Evolutionary conservation across 1,140 invertebrate species (phyloP), one percentile per base, ranked within the genome.

Genomic region (Orius insidiosus): DNA sequence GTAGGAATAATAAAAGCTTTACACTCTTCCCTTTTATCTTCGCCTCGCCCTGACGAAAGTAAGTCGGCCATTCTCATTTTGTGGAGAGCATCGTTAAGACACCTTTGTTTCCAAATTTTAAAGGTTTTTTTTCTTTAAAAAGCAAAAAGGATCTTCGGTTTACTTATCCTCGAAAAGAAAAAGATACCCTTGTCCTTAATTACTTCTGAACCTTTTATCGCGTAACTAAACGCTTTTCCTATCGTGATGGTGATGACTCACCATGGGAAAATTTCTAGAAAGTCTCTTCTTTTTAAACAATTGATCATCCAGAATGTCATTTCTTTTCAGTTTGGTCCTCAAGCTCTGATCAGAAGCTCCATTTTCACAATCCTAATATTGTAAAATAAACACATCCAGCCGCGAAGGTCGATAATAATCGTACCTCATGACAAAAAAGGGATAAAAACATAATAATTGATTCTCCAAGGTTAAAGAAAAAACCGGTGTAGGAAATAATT

Each of bases 31-130:
- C 45, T 56, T 32, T 45, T 56, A 13, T 51, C 53, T 31, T 54
- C 54, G 18, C 52, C 55, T 6, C 43, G 55, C 35, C 50, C 55
- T 42, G 55, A 56, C 43, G 55, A 56, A 52, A 52, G 55, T 56
- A 48, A 53, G 52, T 48, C 36, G 32, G 19, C 7, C 2, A 11
- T 16, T n/a, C n/a, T n/a, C n/a, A n/a, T n/a, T n/a, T n/a, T n/a
- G n/a, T n/a, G n/a, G n/a, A n/a, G n/a, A n/a, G n/a, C n/a, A n/a
- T n/a, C n/a, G n/a, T n/a, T n/a, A n/a, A n/a, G n/a, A n/a, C n/a
- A n/a, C n/a, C n/a, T n/a, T n/a, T n/a, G n/a, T n/a, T n/a, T n/a
- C n/a, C n/a, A n/a, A n/a, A n/a, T n/a, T n/a, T n/a, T n/a, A n/a
- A n/a, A n/a, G n/a, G n/a, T n/a, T n/a, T n/a, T n/a, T n/a, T n/a